phyloP scores from a whole-genome alignment of 2,888 invertebrate species.

The Thymelicus lineola region DNA sequence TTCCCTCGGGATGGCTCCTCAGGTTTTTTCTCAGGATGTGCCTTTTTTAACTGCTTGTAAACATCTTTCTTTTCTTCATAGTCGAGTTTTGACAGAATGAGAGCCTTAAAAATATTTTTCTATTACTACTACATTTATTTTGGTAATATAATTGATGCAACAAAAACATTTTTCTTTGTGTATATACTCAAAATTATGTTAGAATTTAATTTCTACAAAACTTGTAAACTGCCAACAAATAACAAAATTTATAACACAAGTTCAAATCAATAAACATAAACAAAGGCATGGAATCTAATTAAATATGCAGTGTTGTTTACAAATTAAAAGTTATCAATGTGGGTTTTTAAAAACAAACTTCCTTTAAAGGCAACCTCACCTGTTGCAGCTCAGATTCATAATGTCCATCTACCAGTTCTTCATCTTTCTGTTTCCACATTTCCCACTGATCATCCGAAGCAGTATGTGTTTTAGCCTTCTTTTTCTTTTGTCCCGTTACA shows the following conservation, averaged over 20 bases:
- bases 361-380: conserved; percentile 68
- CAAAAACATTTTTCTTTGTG: too few species aligned
- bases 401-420: conserved; percentile 86
- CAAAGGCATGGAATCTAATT: too few species aligned
- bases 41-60: conserved; percentile 73
- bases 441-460: conserved; percentile 88
- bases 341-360: too few species aligned
- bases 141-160: too few species aligned
- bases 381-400: conserved; percentile 85
- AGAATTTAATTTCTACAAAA: too few species aligned
- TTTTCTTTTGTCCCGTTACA: conserved; percentile 60
- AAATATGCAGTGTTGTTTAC: too few species aligned
- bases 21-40: conserved; percentile 64
- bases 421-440: conserved; percentile 90
- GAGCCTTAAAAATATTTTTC: conserved; percentile 81
- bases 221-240: too few species aligned
- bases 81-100: conserved; percentile 90
- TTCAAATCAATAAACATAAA: too few species aligned
- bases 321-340: too few species aligned
- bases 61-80: conserved; percentile 87
- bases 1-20: conserved; percentile 60
- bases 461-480: conserved; percentile 76
- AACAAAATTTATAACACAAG: too few species aligned
- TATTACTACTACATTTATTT: too few species aligned
- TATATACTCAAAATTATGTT: too few species aligned